Percentiles rank a stretch among this genome's conserved stretches.
phyloP scores from a whole-genome alignment of 2,888 invertebrate genomes.

The Acleris emargana region DNA sequence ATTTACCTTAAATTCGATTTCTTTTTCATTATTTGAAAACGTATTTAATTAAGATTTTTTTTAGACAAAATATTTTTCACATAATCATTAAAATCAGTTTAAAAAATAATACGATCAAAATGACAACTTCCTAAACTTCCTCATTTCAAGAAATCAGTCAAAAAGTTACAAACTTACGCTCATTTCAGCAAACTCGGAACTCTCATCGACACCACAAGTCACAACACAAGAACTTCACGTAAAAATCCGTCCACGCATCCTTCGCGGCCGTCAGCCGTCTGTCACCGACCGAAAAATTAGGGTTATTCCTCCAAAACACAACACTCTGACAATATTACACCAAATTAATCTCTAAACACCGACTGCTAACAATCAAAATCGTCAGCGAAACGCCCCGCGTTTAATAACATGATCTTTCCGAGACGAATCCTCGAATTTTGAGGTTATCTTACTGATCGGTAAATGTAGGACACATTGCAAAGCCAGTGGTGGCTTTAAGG shows the following conservation, averaged over 20 bases:
- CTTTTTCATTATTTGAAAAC: too few species aligned
- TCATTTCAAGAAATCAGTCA: background rate
- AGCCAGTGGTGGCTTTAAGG: conserved; percentile 58
- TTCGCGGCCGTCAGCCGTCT: conserved; percentile 26
- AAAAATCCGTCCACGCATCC: conserved; percentile 41
- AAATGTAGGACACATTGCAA: conserved; percentile 74
- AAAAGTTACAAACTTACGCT: conserved; percentile 65
- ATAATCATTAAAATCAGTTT: too few species aligned
- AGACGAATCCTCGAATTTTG: conserved; percentile 68
- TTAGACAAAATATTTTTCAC: too few species aligned
- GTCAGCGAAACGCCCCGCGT: conserved; percentile 42
- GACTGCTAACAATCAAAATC: conserved; percentile 43
- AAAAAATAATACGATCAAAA: too few species aligned
- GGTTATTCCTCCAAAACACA: background rate
- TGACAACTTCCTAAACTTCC: background rate
- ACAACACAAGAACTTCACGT: conserved; percentile 28
- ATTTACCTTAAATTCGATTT: too few species aligned
- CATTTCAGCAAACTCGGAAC: conserved; percentile 54
- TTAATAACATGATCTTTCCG: conserved; percentile 53
- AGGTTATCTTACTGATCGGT: conserved; percentile 77
- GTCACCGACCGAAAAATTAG: conserved; percentile 12
- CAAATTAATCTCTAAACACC: conserved; percentile 38
- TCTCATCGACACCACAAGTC: conserved; percentile 15
- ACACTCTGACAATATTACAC: conserved; percentile 11
- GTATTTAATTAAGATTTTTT: too few species aligned